Conservation (phyloP, 2,888 invertebrate species). For the Charanyca ferruginea region DNA sequence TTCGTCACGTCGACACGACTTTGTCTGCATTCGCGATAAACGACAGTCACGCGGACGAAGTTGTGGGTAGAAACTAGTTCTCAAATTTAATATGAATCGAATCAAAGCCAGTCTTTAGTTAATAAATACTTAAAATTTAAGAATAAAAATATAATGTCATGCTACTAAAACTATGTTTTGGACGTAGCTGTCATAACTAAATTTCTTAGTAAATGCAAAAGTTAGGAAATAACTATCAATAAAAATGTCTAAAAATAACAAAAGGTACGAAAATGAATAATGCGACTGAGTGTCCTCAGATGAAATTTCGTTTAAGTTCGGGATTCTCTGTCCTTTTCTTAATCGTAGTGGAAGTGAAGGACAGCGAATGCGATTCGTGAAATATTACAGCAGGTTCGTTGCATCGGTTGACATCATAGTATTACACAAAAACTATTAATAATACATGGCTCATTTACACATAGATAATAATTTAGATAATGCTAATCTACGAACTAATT, state of each 20-base stretch:
- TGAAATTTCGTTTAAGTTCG: not conserved
- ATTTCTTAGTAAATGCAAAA: constrained; percentile 65
- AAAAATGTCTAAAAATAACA: not conserved
- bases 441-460: constrained; percentile 57
- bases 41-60: too few relatives aligned
- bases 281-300: not conserved
- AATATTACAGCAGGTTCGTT: not conserved
- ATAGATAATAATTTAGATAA: constrained; percentile 33
- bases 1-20: too few relatives aligned
- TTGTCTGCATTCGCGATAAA: too few relatives aligned
- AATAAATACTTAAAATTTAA: constrained; percentile 42
- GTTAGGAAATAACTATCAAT: constrained; percentile 29
- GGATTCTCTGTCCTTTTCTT: not conserved
- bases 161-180: constrained; percentile 75
- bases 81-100: constrained; percentile 66
- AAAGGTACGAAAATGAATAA: not conserved
- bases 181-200: constrained; percentile 75
- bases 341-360: not conserved
- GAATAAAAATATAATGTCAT: constrained; percentile 59
- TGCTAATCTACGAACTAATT: not conserved
- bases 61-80: too few relatives aligned
- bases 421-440: constrained; percentile 17
- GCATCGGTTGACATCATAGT: not conserved
- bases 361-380: not conserved
- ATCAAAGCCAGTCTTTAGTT: constrained; percentile 67